Base-by-base conservation (phyloP, 2,113 vertebrate genomes). In the Gadus macrocephalus region DNA sequence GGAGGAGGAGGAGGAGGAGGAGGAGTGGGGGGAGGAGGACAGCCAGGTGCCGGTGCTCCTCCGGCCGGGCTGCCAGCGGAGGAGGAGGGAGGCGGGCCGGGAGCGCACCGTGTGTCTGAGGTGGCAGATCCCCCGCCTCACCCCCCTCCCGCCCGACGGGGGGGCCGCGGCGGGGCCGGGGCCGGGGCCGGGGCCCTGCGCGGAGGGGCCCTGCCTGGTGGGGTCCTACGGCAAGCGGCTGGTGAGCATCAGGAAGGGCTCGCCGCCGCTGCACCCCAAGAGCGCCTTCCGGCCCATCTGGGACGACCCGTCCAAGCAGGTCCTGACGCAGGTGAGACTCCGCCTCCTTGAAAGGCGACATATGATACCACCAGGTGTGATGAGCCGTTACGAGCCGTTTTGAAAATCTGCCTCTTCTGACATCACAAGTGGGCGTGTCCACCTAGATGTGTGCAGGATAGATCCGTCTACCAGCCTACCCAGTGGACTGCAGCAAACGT, bases 11-110 rank as follows among this genome's bases (percentile, higher is more conserved):
- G 88, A 53, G 17, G 64, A 82, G 9, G 83, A 82, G 4, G 78
- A 78, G n/a, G 75, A 78, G 5, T 76, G 78, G 0, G 89, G 89
- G 3, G 91, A 90, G 55, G 88, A 90, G 70, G 88, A 92, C 84
- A 91, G 90, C 15, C 86, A 92, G 75, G 88, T 91, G 49, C 90
- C 90, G 1, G 91, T 93, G 66, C 88, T 92, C 59, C 69, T 93
- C 22, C 92, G 89, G 75, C 91, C 91, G 0, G 81, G 88, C 0
- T 88, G 78, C 73, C 77, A 80, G 22, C 83, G 27, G 19, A 17
- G 31, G 31, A 35, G 67, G 25, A 62, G 61, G 11, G 79, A 75
- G 1, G 5, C 69, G 0, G 80, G 86, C 65, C 67, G 81, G 15
- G 88, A 90, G 64, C 83, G 88, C 63, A 84, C 86, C 9, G 85